Evolutionary conservation across 2,113 vertebrate genomes (phyloP).

Genomic region (Colaptes auratus): DNA sequence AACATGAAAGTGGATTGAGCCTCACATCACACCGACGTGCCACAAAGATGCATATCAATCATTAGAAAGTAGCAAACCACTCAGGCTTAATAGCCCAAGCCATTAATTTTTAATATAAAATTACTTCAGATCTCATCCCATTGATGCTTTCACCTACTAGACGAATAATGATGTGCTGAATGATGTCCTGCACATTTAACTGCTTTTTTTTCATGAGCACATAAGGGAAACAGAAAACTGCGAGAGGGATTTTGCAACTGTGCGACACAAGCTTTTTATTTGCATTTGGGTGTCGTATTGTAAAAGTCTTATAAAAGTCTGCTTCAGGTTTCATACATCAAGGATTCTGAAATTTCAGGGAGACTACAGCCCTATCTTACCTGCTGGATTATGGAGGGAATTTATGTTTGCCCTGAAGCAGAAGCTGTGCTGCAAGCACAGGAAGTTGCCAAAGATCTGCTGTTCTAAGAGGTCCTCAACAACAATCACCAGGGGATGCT

Average conservation of each 20-base stretch:
- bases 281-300: not conserved
- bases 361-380: not conserved
- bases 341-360: not conserved
- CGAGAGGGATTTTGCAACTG: not conserved
- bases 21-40: not conserved
- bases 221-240: not conserved
- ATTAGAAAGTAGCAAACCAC: not conserved
- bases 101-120: constrained; percentile 20
- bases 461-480: not conserved
- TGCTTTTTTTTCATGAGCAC: not conserved
- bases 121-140: not conserved
- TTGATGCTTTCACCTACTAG: not conserved
- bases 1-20: not conserved
- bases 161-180: not conserved
- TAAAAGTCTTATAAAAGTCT: no score
- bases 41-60: not conserved
- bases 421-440: not conserved
- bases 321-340: not conserved
- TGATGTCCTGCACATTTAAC: not conserved
- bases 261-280: not conserved
- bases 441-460: not conserved
- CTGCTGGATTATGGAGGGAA: not conserved
- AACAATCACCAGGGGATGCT: not conserved
- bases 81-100: not conserved
- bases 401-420: not conserved